Conservation (phyloP, 2,888 invertebrate species). For the Drosophila recens region DNA sequence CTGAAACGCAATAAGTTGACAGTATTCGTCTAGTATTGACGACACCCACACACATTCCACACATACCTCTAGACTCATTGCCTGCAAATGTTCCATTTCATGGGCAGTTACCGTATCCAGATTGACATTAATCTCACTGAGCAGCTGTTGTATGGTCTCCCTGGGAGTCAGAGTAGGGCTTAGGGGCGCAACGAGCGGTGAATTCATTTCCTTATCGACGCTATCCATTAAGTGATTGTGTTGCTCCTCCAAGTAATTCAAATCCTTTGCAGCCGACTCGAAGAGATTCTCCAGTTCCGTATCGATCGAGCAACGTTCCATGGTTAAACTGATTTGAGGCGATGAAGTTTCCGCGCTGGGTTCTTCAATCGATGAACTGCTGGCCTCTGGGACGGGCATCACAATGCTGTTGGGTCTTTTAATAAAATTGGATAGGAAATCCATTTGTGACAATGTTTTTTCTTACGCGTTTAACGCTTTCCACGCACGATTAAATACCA, state of each 20-base stretch:
- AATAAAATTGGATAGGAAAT: constrained; percentile 84
- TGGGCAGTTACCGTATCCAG: constrained; percentile 71
- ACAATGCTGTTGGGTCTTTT: constrained; percentile 82
- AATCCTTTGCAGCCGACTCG: constrained; percentile 56
- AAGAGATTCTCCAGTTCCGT: constrained; percentile 48
- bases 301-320: constrained; percentile 50
- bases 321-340: constrained; percentile 29
- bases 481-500: constrained; percentile 75
- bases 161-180: constrained; percentile 8
- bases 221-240: constrained; percentile 43
- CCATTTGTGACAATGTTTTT: constrained; percentile 66
- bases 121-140: constrained; percentile 81
- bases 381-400: constrained; percentile 14
- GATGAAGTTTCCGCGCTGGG: constrained; percentile 3
- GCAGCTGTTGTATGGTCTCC: constrained; percentile 75
- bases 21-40: neutral
- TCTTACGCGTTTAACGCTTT: constrained; percentile 38
- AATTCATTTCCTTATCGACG: neutral
- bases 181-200: neutral
- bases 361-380: neutral
- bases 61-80: constrained; percentile 73
- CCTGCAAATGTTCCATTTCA: constrained; percentile 76
- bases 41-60: neutral
- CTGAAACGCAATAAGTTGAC: constrained; percentile 9
- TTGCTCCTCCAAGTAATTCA: constrained; percentile 46